These are phyloP conservation scores for Lasiurus borealis DNA, from an alignment of 2,113 vertebrate species.

Conservation along the genomic window DNA sequence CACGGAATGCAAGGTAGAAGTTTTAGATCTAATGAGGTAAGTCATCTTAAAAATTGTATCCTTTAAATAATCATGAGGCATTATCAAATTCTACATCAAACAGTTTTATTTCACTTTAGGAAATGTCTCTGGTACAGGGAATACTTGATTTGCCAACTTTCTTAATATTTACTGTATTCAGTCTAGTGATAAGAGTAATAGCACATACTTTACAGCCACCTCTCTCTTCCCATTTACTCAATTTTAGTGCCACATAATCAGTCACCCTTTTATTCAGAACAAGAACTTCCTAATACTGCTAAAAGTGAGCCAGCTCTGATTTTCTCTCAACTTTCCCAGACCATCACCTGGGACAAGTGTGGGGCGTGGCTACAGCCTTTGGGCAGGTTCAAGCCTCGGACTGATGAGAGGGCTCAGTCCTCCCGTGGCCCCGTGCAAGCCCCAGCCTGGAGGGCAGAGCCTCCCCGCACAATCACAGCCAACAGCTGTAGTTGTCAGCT, in stretches of 20 bases:
- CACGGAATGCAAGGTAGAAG: conserved; percentile 99
- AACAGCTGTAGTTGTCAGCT: no score
- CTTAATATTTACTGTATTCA: background rate
- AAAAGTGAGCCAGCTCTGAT: background rate
- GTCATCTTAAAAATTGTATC: conserved; percentile 33
- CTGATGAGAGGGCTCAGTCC: no score
- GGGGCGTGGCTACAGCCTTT: no score
- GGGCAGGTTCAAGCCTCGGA: no score
- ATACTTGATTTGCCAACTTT: background rate
- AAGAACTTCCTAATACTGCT: background rate
- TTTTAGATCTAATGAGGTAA: conserved; percentile 98
- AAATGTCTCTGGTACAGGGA: background rate
- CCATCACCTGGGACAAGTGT: background rate
- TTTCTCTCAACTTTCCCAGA: background rate
- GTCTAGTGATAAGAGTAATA: background rate
- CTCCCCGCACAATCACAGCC: no score
- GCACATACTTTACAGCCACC: background rate
- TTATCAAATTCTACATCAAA: conserved; percentile 2
- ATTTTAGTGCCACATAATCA: background rate
- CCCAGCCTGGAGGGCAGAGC: no score
- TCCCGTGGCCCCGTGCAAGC: no score
- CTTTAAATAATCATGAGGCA: background rate
- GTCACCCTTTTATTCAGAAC: background rate
- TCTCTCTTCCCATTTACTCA: background rate
- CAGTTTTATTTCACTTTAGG: background rate